Base-by-base conservation (phyloP, 2,113 vertebrate species). In the Thamnaconus septentrionalis region DNA sequence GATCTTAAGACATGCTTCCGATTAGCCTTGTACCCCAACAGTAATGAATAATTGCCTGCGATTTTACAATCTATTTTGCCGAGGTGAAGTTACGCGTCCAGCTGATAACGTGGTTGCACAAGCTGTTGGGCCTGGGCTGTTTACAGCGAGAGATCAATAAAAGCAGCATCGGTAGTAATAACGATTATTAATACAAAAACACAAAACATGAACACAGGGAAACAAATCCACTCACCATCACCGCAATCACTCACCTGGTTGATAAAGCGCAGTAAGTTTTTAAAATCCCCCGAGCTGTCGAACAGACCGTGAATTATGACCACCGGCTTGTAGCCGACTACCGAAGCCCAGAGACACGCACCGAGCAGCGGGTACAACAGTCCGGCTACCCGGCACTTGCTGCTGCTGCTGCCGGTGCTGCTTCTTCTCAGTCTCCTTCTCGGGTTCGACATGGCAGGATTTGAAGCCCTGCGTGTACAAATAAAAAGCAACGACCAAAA, bases 301-400 rank as follows among this genome's bases (percentile, higher is more conserved):
- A 96, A 96, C 56, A 96, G 85, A 53, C 95, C 95, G 65, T 96
- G 95, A 9, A 96, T 90, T 3, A 96, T 88, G 58, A 96, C 87
- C 67, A 96, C 92, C 18, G 95, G 95, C 78, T 94, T 95, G 88
- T 93, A 94, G 5, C 86, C 90, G 41, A 85, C 54, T 1, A 85
- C 88, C 1, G 90, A 78, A 78, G 85, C 88, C 75, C 69, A 81
- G 64, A 92, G 72, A 78, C 82, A 91, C 7, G 74, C 84, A 68
- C 75, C 83, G 54, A 78, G 64, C 41, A 87, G 79, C 81, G 89
- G 81, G 4, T 65, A 83, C 53, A 90, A 58, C 48, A 89, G 63
- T 68, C 70, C 12, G 12, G 47, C 7, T 43, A 61, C 60, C 69
- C 73, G 74, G 87, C 79, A 59, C 66, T 39, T 47, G 3, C 79